Conservation (phyloP, 2,888 invertebrate species). For the Microctonus hyperodae region DNA sequence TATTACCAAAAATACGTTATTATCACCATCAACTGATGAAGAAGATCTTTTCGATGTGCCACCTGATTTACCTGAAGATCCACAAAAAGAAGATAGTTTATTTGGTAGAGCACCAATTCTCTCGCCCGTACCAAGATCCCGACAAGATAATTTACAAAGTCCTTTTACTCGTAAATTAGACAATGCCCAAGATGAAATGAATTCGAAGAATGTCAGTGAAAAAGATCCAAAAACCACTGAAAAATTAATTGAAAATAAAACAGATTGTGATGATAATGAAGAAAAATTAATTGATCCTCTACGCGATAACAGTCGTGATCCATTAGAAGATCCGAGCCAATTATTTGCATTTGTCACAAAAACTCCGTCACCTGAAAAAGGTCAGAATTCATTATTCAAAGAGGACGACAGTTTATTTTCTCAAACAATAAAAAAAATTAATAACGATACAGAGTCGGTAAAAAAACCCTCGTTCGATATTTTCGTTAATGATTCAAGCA, state of each 20-base stretch:
- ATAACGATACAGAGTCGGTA: slow-evolving; percentile 28
- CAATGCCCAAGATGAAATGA: not conserved
- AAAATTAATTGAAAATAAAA: slow-evolving; percentile 6
- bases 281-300: slow-evolving; percentile 51
- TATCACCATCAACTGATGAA: slow-evolving; percentile 64
- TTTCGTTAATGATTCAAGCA: slow-evolving; percentile 50
- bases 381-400: slow-evolving; percentile 48
- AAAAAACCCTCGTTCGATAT: slow-evolving; percentile 46
- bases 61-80: slow-evolving; percentile 60
- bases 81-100: slow-evolving; percentile 56
- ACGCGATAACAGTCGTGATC: slow-evolving; percentile 53
- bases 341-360: slow-evolving; percentile 61
- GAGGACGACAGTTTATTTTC: slow-evolving; percentile 58
- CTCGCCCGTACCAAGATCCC: slow-evolving; percentile 51
- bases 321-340: slow-evolving; percentile 58
- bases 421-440: slow-evolving; percentile 40
- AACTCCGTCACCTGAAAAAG: slow-evolving; percentile 60
- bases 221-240: slow-evolving; percentile 1
- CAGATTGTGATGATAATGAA: slow-evolving; percentile 18
- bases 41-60: slow-evolving; percentile 63
- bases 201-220: not conserved
- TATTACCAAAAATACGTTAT: slow-evolving; percentile 56
- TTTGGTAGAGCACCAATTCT: slow-evolving; percentile 60
- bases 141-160: not conserved
- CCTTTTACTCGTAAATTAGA: slow-evolving; percentile 20